Evolutionary conservation across 1,140 invertebrate genomes (phyloP).

Genomic region (Bombyx mori): DNA sequence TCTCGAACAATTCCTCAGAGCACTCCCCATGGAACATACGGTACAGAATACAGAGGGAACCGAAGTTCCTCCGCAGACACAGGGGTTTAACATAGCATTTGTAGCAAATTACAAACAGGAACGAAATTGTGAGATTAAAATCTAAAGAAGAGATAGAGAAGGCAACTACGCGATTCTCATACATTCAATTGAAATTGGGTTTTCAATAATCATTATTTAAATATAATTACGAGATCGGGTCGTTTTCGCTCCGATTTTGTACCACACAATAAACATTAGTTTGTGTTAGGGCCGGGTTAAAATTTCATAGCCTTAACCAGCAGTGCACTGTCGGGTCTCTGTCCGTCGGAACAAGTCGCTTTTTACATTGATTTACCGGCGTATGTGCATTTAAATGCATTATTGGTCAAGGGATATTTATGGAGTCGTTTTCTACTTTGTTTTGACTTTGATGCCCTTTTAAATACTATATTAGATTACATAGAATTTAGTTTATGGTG

Average conservation of each 20-base stretch:
- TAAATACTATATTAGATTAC: not conserved
- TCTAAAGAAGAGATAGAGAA: no score
- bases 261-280: conserved; percentile 5
- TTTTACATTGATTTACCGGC: not conserved
- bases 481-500: not conserved
- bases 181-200: no score
- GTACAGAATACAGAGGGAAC: no score
- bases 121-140: no score
- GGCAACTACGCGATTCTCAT: no score
- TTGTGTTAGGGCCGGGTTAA: conserved; percentile 26
- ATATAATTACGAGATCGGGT: no score
- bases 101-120: no score
- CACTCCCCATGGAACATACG: no score
- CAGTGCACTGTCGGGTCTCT: conserved; percentile 13
- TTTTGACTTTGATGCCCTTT: not conserved
- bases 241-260: not conserved
- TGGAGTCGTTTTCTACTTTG: not conserved
- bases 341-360: conserved; percentile 19
- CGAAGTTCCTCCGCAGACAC: no score
- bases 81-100: no score
- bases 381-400: not conserved
- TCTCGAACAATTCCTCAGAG: no score
- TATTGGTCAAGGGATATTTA: not conserved
- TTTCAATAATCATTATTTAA: no score
- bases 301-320: conserved; percentile 44